phyloP scores from a whole-genome alignment of 2,888 invertebrate genomes.

The Parelbella ahira region DNA sequence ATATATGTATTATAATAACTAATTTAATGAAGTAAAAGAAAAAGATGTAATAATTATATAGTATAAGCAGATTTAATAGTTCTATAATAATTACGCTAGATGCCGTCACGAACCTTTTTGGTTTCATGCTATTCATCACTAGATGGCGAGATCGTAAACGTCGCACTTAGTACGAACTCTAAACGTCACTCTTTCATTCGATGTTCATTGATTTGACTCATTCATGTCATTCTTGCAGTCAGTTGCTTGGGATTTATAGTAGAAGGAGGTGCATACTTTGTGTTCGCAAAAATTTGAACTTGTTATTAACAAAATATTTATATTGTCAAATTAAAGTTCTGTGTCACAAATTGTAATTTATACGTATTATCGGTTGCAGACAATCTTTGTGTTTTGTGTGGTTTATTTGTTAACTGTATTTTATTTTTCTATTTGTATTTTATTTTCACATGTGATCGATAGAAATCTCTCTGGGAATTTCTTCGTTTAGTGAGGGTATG shows the following conservation, averaged over 20 bases:
- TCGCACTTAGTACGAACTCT: no score
- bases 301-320: constrained; percentile 41
- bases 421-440: constrained; percentile 41
- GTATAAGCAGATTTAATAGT: no score
- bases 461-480: constrained; percentile 44
- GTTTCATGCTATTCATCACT: constrained; percentile 19
- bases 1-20: no score
- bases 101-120: no score
- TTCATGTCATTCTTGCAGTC: constrained; percentile 39
- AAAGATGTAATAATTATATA: no score
- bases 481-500: constrained; percentile 56
- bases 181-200: constrained; percentile 27
- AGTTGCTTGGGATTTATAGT: constrained; percentile 38
- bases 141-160: constrained; percentile 33
- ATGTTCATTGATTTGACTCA: constrained; percentile 36
- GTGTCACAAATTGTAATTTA: no score
- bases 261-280: constrained; percentile 36
- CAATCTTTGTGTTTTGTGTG: constrained; percentile 20
- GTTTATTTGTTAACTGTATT: constrained; percentile 28
- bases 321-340: constrained; percentile 30
- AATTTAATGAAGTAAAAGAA: no score
- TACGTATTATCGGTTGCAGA: no score
- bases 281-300: constrained; percentile 33
- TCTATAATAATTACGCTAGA: no score
- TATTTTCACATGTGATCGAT: constrained; percentile 69